These are phyloP conservation scores for Mungos mungo DNA, from an alignment of 2,113 vertebrate species.

Conservation along the genomic window DNA sequence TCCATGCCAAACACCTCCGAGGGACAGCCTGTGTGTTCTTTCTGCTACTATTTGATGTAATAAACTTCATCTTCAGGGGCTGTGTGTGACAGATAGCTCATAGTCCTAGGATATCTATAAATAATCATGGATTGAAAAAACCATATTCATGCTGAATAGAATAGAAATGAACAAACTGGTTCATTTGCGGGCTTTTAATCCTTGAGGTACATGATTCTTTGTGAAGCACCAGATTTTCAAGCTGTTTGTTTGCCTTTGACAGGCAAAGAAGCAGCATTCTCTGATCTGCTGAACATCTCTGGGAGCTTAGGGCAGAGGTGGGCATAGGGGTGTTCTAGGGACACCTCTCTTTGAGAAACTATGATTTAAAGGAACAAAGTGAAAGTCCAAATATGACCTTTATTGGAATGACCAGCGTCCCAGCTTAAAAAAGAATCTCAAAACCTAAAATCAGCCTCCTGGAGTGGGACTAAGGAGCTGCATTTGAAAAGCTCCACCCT, in stretches of 20 bases:
- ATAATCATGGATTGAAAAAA: constrained; percentile 32
- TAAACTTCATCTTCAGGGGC: background rate
- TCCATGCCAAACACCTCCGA: background rate
- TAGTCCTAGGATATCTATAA: constrained; percentile 19
- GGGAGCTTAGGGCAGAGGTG: background rate
- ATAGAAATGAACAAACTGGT: background rate
- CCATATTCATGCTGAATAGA: constrained; percentile 1
- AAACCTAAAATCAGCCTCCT: background rate
- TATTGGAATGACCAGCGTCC: background rate
- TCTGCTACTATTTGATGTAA: background rate
- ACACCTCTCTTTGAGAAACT: constrained; percentile 38
- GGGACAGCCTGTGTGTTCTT: background rate
- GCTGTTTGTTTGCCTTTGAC: background rate
- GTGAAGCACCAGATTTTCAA: constrained; percentile 3
- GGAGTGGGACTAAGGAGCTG: background rate
- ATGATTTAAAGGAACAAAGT: constrained; percentile 41
- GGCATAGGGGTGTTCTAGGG: background rate
- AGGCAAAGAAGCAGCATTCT: background rate
- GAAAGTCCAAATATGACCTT: constrained; percentile 31
- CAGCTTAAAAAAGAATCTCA: constrained; percentile 28
- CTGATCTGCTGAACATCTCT: background rate
- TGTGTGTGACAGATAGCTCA: background rate
- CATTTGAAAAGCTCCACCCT: background rate
- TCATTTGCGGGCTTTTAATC: constrained; percentile 43
- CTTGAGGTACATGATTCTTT: background rate